Evolutionary conservation across 2,888 invertebrate genomes (phyloP).

Genomic region (Tiphia femorata): DNA sequence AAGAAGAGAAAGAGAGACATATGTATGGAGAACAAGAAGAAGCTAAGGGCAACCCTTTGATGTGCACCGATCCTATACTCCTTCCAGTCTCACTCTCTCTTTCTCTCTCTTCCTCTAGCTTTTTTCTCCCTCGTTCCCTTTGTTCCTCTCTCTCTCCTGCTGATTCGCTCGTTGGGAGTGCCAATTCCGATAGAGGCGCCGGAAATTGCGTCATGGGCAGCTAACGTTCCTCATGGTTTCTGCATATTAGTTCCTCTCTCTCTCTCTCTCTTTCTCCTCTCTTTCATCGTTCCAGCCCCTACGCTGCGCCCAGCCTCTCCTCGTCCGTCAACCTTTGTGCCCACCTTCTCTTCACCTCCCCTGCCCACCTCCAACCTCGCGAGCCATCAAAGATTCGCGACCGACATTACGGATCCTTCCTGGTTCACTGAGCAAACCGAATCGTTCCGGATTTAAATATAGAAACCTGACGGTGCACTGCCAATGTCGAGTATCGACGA

Average conservation of each 20-base stretch:
- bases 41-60: slow-evolving; percentile 22
- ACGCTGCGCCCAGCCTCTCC: not conserved
- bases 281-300: not conserved
- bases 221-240: slow-evolving; percentile 38
- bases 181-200: slow-evolving; percentile 48
- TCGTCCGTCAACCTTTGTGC: not conserved
- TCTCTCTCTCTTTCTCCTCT: not conserved
- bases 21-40: slow-evolving; percentile 18
- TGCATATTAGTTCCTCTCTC: slow-evolving; percentile 33
- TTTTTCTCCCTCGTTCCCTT: too few species aligned
- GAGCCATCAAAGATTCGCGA: too few species aligned
- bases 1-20: slow-evolving; percentile 3
- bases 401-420: too few species aligned
- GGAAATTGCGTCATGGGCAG: slow-evolving; percentile 52
- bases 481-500: too few species aligned
- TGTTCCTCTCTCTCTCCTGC: too few species aligned
- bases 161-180: slow-evolving; percentile 49
- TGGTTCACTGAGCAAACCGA: too few species aligned
- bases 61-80: slow-evolving; percentile 29
- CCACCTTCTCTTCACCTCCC: not conserved
- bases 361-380: too few species aligned
- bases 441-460: too few species aligned
- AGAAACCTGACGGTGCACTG: too few species aligned
- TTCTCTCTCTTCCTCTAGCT: too few species aligned
- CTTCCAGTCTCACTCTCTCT: too few species aligned